phyloP scores from a whole-genome alignment of 64 coral and sea anemone genomes.

The Stichodactyla mertensii region DNA sequence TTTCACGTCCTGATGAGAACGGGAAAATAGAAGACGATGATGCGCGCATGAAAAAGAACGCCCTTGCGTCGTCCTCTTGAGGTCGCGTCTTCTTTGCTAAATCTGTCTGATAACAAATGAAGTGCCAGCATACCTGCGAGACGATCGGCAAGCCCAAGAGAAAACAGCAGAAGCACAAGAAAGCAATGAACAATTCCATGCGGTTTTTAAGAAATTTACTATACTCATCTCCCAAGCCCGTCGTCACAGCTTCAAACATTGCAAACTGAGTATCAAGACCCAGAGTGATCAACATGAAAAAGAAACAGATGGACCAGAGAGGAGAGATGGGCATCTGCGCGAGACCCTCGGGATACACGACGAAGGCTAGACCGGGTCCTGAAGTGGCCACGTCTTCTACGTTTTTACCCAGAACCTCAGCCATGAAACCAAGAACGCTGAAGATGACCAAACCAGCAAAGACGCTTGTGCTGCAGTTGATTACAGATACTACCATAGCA shows the following conservation, averaged over 20 bases:
- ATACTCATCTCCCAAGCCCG: conserved; percentile 91
- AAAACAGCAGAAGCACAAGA: conserved; percentile 82
- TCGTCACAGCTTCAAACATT: conserved; percentile 97
- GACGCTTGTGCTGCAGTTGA: conserved; percentile 96
- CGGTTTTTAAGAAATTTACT: conserved; percentile 54
- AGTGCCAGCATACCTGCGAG: conserved; percentile 43
- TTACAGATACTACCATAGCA: conserved; percentile 78
- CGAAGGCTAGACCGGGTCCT: conserved; percentile 94
- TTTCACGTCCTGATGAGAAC: too few relatives aligned
- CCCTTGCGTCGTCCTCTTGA: too few relatives aligned
- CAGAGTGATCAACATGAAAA: conserved; percentile 95
- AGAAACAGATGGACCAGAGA: conserved; percentile 87
- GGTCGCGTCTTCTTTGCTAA: too few relatives aligned
- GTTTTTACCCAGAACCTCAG: conserved; percentile 75
- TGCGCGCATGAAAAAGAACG: too few relatives aligned
- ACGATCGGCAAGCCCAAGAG: conserved; percentile 85
- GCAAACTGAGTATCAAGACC: conserved; percentile 98
- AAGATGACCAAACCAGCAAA: conserved; percentile 97
- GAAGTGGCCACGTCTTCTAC: conserved; percentile 76
- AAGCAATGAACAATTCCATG: conserved; percentile 87
- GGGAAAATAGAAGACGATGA: too few relatives aligned
- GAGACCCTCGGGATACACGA: conserved; percentile 92
- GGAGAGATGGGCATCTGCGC: conserved; percentile 99
- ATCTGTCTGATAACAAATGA: neutral
- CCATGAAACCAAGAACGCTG: conserved; percentile 95